Percentiles rank a stretch among this genome's conserved stretches.
Evolutionary conservation across 2,797 vertebrate species (phyloP).

Genomic region (Cichlasoma orientale): DNA sequence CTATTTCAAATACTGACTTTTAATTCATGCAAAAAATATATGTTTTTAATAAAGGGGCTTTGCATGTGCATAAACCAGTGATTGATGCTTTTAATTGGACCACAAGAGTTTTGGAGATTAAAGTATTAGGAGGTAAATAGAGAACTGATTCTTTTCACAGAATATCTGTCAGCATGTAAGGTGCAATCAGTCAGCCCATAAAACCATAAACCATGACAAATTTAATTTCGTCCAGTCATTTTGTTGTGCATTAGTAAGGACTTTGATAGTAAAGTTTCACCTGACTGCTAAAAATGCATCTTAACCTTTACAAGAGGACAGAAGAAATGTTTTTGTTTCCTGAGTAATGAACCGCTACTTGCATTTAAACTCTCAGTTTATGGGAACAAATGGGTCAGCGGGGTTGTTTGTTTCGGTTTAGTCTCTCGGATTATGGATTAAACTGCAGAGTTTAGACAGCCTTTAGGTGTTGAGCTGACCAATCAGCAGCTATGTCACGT

Average conservation of each 20-base stretch:
- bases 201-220: neutral
- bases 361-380: constrained; percentile 19
- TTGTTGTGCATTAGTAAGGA: neutral
- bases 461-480: constrained; percentile 36
- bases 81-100: neutral
- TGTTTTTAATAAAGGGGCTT: neutral
- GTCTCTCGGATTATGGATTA: constrained; percentile 51
- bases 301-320: neutral
- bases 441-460: constrained; percentile 34
- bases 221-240: neutral
- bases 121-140: neutral
- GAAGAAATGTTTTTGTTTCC: neutral
- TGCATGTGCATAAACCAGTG: neutral
- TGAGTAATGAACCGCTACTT: constrained; percentile 1
- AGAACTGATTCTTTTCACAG: neutral
- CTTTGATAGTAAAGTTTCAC: neutral
- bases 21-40: accelerated
- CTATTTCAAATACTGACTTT: neutral
- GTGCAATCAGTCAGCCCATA: neutral
- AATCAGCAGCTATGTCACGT: constrained; percentile 30
- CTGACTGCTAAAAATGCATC: neutral
- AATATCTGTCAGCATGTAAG: neutral
- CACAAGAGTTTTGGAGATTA: neutral
- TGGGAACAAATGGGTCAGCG: constrained; percentile 32
- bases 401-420: constrained; percentile 38